Evolutionary conservation across 2,888 invertebrate species (phyloP), one percentile per base, ranked within the genome.

Genomic region (Idaea biselata): DNA sequence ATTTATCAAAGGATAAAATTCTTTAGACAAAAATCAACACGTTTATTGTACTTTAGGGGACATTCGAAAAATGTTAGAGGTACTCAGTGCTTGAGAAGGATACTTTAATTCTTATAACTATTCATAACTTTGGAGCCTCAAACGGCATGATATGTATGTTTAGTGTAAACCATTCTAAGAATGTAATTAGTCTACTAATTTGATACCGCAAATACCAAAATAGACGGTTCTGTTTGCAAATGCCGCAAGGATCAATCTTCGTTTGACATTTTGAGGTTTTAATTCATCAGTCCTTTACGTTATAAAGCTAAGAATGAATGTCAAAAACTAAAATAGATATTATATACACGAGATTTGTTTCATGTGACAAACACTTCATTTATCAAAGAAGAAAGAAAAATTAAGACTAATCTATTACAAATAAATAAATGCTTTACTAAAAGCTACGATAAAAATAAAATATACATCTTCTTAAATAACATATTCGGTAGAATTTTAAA

Each of bases 11-110:
- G 81, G 82, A 87, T 88, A 86, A 86, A 86, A 83, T 82, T 76
- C 75, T 86, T 80, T 77, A 79, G 78, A 86, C 82, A 86, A 80
- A 84, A 84, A 86, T 78, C 81, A 87, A 88, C 83, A 80, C 76
- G 77, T 78, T 78, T 71, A 89, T 91, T 89, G 89, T 90, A 90
- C 88, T 86, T 83, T 77, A 79, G 76, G 75, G 75, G 73, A 82
- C 91, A 88, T 89, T 86, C 89, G 89, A 76, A 84, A 89, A 89
- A 90, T 90, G 90, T 89, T 90, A 87, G 74, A 80, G 80, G 82
- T 77, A 78, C 79, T 72, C 71, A 68, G 72, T 74, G 70, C 75
- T 68, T 70, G 69, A 73, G 72, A 75, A 68, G 75, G 70, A 63
- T 68, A 70, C 57, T 63, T 65, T 68, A 68, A 73, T 79, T 79